Evolutionary conservation across 2,888 invertebrate species (phyloP).

Genomic region (Chironomus tentans): DNA sequence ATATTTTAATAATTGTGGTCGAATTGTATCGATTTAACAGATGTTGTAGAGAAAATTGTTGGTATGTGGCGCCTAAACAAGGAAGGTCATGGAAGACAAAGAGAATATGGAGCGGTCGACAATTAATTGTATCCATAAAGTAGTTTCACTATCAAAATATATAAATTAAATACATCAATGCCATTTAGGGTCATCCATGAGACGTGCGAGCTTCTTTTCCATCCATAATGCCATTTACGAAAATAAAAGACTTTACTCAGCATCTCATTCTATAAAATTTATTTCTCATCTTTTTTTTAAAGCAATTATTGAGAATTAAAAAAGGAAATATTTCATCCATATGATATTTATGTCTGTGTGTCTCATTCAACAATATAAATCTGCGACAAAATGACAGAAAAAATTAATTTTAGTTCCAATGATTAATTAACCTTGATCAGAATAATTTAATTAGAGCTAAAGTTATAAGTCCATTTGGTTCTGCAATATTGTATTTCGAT

Average conservation of each 20-base stretch:
- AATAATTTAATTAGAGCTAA: background rate
- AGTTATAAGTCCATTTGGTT: background rate
- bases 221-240: constrained; percentile 2
- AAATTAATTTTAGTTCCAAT: background rate
- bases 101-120: background rate
- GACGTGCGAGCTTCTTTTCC: background rate
- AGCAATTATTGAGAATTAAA: background rate
- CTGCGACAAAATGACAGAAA: background rate
- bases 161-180: background rate
- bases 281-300: no score
- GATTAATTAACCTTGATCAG: constrained; percentile 24
- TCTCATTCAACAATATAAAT: no score
- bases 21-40: constrained; percentile 17
- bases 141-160: background rate
- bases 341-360: no score
- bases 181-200: background rate
- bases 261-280: no score
- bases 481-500: no score
- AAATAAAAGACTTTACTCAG: background rate
- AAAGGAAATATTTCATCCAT: constrained; percentile 5
- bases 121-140: no score
- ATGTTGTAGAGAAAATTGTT: background rate
- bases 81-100: background rate
- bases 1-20: background rate
- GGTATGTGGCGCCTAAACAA: constrained; percentile 1